Percentiles rank a stretch among this genome's conserved stretches.
Conservation (phyloP, 2,888 invertebrate species). For the Patella caerulea region DNA sequence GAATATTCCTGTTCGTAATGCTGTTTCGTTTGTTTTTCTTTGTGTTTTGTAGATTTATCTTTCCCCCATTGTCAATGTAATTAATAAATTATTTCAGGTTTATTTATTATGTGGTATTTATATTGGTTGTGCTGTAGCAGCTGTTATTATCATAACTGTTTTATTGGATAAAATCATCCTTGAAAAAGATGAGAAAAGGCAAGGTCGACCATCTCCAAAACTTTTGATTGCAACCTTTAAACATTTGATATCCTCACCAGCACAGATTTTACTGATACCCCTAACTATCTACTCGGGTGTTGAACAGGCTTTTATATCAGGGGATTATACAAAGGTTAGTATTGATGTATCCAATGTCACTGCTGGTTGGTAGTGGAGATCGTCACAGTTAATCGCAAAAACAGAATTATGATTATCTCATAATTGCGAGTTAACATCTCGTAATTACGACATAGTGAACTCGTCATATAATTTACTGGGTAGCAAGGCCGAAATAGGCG, state of each 20-base stretch:
- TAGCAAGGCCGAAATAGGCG: too few relatives aligned
- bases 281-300: conserved; percentile 97
- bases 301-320: conserved; percentile 96
- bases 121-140: conserved; percentile 86
- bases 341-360: too few relatives aligned
- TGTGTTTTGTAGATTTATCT: too few relatives aligned
- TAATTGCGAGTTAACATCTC: too few relatives aligned
- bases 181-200: conserved; percentile 42
- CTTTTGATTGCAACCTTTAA: conserved; percentile 81
- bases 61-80: too few relatives aligned
- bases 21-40: too few relatives aligned
- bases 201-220: conserved; percentile 38
- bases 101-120: conserved; percentile 92
- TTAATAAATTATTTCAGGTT: conserved; percentile 76
- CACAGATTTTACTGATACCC: conserved; percentile 93
- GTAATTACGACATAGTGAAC: too few relatives aligned
- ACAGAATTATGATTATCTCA: too few relatives aligned
- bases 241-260: conserved; percentile 87
- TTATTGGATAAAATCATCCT: conserved; percentile 80
- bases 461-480: too few relatives aligned
- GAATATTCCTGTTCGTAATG: too few relatives aligned
- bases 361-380: too few relatives aligned
- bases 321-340: conserved; percentile 75
- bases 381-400: too few relatives aligned
- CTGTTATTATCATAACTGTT: conserved; percentile 87